Evolutionary conservation across 2,888 invertebrate genomes (phyloP), one percentile per base, ranked within the genome.

Genomic region (Fabriciana adippe): DNA sequence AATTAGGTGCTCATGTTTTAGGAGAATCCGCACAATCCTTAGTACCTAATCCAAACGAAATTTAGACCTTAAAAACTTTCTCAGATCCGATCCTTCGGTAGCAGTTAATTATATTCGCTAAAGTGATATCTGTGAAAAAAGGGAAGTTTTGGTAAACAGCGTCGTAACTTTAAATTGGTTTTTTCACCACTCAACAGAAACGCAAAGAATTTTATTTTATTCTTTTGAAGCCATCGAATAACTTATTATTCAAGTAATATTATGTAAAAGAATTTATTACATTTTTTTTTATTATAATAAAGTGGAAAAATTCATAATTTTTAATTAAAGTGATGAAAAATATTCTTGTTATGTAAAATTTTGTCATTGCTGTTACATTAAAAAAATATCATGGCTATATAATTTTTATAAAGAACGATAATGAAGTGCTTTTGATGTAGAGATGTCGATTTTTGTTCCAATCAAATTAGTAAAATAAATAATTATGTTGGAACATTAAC

Each of bases 91-190:
- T 75, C 75, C 70, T 66, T 71, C 74, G 72, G 76, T 72, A 76
- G 76, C 78, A 77, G 79, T 82, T 83, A 82, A 85, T 83, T 83
- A 83, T 83, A 81, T 81, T 82, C 78, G 73, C 71, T 76, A 78
- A 81, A 81, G 79, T 81, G 83, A 85, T 84, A 84, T 82, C 79
- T 80, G 76, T 75, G 73, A 78, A 66, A 80, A 82, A 83, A 79
- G 61, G 59, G 76, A 80, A 82, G 80, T 83, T 84, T 83, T 71
- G 71, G 83, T 84, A 85, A 85, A 84, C 83, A 85, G 78, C 76
- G 78, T 76, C 79, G 78, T 80, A 84, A 84, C 81, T 85, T 84
- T 82, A 84, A 84, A 84, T 84, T 83, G 84, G 81, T 79, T 85
- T 82, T 82, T 79, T 77, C 75, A 73, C 74, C 75, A 77, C 76